Evolutionary conservation across 2,888 invertebrate species (phyloP).

Genomic region (Coleophora deauratella): DNA sequence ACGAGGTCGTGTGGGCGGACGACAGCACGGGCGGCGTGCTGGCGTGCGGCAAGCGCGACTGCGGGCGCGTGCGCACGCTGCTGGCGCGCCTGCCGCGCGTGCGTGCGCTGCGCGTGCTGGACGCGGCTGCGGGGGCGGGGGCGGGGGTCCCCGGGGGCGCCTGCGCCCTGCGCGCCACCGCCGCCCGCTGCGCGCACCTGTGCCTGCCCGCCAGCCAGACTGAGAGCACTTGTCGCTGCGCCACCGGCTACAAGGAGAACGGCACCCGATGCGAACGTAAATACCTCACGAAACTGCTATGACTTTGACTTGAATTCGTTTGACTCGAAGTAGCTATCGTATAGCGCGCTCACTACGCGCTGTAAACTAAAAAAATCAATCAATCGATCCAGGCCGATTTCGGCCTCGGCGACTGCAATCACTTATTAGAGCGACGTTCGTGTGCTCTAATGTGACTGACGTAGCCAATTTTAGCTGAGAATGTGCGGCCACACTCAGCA

Average conservation of each 20-base stretch:
- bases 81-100: constrained; percentile 71
- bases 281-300: not conserved
- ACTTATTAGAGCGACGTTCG: too few relatives aligned
- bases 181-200: constrained; percentile 79
- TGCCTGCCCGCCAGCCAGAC: constrained; percentile 78
- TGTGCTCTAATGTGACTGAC: too few relatives aligned
- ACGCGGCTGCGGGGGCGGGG: constrained; percentile 70
- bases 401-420: too few relatives aligned
- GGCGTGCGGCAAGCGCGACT: constrained; percentile 75
- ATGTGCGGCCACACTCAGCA: too few relatives aligned
- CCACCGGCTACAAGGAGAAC: constrained; percentile 73
- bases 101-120: constrained; percentile 43
- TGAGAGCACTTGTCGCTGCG: constrained; percentile 81
- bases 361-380: too few relatives aligned
- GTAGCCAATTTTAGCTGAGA: too few relatives aligned
- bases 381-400: too few relatives aligned
- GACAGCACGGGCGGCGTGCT: constrained; percentile 76
- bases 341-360: too few relatives aligned
- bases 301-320: too few relatives aligned
- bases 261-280: constrained; percentile 30
- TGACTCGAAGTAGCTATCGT: too few relatives aligned
- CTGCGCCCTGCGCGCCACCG: constrained; percentile 31
- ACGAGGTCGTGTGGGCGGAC: constrained; percentile 80
- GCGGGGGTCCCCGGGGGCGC: constrained; percentile 46
- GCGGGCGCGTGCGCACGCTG: constrained; percentile 46